Evolutionary conservation across 2,797 vertebrate genomes (phyloP).

Genomic region (Prionace glauca): DNA sequence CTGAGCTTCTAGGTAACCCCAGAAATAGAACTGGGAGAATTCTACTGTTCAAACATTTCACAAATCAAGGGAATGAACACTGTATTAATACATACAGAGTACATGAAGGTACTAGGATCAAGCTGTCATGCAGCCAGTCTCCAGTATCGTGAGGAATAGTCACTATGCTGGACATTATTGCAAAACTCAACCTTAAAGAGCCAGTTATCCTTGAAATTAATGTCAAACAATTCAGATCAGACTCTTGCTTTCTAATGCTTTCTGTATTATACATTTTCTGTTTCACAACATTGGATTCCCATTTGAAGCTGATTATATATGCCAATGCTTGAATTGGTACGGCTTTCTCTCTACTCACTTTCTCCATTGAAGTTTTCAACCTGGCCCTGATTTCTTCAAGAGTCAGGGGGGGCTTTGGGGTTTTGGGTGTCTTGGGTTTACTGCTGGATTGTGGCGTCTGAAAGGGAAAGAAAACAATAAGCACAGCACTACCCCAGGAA

Average conservation of each 20-base stretch:
- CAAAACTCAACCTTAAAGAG: background rate
- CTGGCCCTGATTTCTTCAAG: slow-evolving; percentile 79
- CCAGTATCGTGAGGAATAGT: background rate
- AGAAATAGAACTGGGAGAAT: background rate
- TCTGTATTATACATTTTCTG: background rate
- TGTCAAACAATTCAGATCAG: background rate
- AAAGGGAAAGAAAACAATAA: slow-evolving; percentile 18
- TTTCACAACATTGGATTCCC: background rate
- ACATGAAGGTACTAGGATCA: background rate
- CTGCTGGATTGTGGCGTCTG: slow-evolving; percentile 60
- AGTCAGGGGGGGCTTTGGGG: slow-evolving; percentile 62
- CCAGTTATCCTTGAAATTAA: background rate
- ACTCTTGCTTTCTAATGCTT: background rate
- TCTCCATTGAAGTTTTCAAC: slow-evolving; percentile 71
- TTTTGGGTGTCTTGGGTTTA: slow-evolving; percentile 58
- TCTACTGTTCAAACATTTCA: background rate
- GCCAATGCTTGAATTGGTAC: background rate
- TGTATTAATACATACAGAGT: background rate
- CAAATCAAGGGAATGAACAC: background rate
- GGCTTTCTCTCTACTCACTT: slow-evolving; percentile 62
- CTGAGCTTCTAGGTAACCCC: background rate
- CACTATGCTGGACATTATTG: background rate
- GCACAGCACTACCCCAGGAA: background rate
- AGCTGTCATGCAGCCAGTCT: background rate
- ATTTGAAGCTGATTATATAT: too few species aligned